Base-by-base conservation (phyloP, 2,888 invertebrate species). In the Sminthurides aquaticus region DNA sequence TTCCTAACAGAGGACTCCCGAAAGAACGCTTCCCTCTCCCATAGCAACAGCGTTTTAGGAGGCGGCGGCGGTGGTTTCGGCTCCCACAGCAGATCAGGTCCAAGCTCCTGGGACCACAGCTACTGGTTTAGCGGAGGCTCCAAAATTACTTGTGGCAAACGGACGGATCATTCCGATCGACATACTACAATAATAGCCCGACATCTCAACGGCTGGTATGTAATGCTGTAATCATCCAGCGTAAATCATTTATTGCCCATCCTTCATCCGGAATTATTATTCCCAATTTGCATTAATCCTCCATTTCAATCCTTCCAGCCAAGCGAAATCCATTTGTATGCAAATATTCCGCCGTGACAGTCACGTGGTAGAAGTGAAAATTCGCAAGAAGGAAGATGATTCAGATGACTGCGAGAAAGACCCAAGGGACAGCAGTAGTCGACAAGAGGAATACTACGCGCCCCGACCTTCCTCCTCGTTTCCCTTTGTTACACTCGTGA, bases 251-350 rank as follows among this genome's bases (percentile, higher is more conserved):
- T 72, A 67, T 69, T 72, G 71, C 69, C 70, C 15, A 11, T 15
- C 15, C 43, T 43, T 43, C 15, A 15, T 43, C 15, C 15, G 43
- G 15, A n/a, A n/a, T n/a, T n/a, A n/a, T n/a, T n/a, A n/a, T n/a
- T n/a, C n/a, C n/a, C n/a, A n/a, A n/a, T n/a, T n/a, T n/a, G n/a
- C n/a, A n/a, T n/a, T n/a, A n/a, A n/a, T n/a, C n/a, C n/a, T n/a
- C n/a, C n/a, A n/a, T n/a, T n/a, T n/a, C n/a, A n/a, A n/a, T 34
- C 28, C 15, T 52, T 62, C 2, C 49, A 72, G 72, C 75, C 86
- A 88, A 76, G 89, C 87, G 26, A 90, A 89, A 2, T 89, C 88
- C 78, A 85, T 87, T 52, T 90, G 90, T 77, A 86, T 90, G 82
- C 83, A 84, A 74, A 86, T 89, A 78, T 84, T 86, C 78, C 85